phyloP scores from a whole-genome alignment of 2,888 invertebrate genomes.

The Leucozona laternaria region DNA sequence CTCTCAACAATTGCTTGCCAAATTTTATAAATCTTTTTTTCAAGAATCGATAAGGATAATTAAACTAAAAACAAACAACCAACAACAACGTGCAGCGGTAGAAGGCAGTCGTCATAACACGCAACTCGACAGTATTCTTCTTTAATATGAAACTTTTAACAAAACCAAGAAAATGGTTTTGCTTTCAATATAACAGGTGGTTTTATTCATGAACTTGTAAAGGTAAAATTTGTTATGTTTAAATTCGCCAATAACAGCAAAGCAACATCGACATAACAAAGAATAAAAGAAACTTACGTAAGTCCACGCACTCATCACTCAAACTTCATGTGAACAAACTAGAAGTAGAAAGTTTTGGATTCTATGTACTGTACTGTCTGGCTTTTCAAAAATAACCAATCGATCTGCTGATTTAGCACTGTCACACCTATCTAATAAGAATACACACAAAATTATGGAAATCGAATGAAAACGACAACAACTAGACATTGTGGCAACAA shows the following conservation, averaged over 20 bases:
- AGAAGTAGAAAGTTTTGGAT: conserved; percentile 2
- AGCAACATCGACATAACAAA: neutral
- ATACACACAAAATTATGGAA: conserved; percentile 3
- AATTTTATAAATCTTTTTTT: conserved; percentile 15
- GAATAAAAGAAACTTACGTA: conserved; percentile 28
- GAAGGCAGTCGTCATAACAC: neutral
- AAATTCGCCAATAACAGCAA: conserved; percentile 2
- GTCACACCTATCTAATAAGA: neutral
- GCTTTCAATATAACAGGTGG: conserved; percentile 8
- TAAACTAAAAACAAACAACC: neutral
- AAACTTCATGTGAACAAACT: conserved; percentile 2
- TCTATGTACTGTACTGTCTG: neutral
- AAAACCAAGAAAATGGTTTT: neutral
- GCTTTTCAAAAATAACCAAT: neutral
- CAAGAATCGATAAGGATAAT: neutral
- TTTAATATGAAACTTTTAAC: neutral
- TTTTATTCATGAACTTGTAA: neutral
- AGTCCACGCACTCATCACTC: conserved; percentile 20
- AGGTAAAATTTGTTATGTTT: neutral
- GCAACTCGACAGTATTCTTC: neutral
- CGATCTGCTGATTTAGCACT: conserved; percentile 1
- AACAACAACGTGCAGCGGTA: neutral
- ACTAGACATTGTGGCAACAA: conserved; percentile 7
- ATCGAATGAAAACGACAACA: conserved; percentile 3
- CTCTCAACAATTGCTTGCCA: neutral